These are phyloP conservation scores for Sabatieria punctata DNA, from an alignment of 2,888 invertebrate genomes.

Conservation along the genomic window DNA sequence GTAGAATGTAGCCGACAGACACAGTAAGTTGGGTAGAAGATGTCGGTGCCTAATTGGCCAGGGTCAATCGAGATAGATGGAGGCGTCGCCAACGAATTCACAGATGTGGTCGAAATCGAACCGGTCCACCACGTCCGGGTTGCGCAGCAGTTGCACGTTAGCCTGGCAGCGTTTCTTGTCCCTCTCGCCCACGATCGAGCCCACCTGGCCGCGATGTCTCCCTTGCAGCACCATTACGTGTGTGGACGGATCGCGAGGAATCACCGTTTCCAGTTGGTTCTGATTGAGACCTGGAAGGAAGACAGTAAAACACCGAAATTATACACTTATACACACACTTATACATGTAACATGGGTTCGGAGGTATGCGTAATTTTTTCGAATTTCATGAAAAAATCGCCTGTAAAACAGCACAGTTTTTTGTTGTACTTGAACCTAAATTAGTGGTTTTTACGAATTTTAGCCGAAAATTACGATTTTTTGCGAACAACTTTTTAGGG, in stretches of 20 bases:
- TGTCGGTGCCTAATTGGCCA: too few relatives aligned
- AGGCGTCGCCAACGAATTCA: slow-evolving; percentile 2
- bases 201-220: not conserved
- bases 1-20: too few relatives aligned
- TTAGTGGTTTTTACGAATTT: too few relatives aligned
- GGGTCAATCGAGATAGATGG: too few relatives aligned
- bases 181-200: not conserved
- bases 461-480: too few relatives aligned
- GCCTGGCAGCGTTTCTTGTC: not conserved
- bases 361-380: too few relatives aligned
- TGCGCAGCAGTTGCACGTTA: not conserved
- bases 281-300: not conserved
- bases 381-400: too few relatives aligned
- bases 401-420: too few relatives aligned
- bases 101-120: slow-evolving; percentile 5
- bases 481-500: too few relatives aligned
- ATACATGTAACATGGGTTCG: not conserved
- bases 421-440: too few relatives aligned
- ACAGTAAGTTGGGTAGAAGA: too few relatives aligned
- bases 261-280: not conserved
- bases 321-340: not conserved
- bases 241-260: not conserved
- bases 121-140: not conserved
- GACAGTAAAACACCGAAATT: not conserved
- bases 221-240: not conserved